Conservation (phyloP, 2,113 vertebrate species). For the Clarias gariepinus region DNA sequence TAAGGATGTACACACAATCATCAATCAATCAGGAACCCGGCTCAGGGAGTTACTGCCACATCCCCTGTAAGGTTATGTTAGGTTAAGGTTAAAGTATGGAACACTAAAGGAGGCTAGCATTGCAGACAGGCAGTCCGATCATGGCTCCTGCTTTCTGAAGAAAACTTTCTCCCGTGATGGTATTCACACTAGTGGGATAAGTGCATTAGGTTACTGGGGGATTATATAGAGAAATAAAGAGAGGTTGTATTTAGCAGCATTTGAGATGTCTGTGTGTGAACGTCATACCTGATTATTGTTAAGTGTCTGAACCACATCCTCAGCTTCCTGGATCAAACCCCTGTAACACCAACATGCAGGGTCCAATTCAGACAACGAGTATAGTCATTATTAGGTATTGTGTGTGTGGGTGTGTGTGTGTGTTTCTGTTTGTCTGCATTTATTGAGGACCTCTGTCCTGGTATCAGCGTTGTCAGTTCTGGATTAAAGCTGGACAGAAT, state of each 20-base stretch:
- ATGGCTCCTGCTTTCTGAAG: too few species aligned
- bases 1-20: too few species aligned
- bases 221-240: too few species aligned
- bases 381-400: neutral
- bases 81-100: too few species aligned
- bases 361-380: neutral
- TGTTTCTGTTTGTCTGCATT: constrained; percentile 25
- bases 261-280: neutral
- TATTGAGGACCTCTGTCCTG: constrained; percentile 56
- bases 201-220: too few species aligned
- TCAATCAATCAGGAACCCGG: too few species aligned
- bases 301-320: constrained; percentile 54
- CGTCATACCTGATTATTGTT: constrained; percentile 59
- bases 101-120: too few species aligned
- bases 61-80: too few species aligned
- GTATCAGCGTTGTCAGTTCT: constrained; percentile 43
- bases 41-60: too few species aligned
- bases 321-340: constrained; percentile 58
- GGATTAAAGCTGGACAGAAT: constrained; percentile 71
- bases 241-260: neutral
- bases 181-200: too few species aligned
- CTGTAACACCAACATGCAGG: constrained; percentile 55
- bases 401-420: constrained; percentile 19
- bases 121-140: too few species aligned
- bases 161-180: too few species aligned